phyloP scores from a whole-genome alignment of 2,888 invertebrate genomes.

The Harmothoe impar region DNA sequence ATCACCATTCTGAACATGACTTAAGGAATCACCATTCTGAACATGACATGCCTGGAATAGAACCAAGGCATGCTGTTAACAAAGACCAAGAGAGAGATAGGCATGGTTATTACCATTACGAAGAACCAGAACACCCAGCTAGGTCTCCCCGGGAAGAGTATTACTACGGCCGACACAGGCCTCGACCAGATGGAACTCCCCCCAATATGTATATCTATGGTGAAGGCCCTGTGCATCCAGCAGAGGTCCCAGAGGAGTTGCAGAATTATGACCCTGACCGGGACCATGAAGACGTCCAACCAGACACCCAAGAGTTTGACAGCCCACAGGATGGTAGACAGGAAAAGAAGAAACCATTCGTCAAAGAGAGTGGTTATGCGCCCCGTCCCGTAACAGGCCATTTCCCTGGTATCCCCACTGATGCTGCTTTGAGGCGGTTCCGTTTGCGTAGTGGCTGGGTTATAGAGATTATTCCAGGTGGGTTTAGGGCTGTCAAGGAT shows the following conservation, averaged over 20 bases:
- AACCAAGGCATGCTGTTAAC: not conserved
- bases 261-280: slow-evolving; percentile 33
- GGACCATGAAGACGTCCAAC: not conserved
- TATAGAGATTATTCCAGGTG: slow-evolving; percentile 53
- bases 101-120: slow-evolving; percentile 6
- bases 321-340: slow-evolving; percentile 7
- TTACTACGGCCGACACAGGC: slow-evolving; percentile 8
- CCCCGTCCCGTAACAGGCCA: not conserved
- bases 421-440: slow-evolving; percentile 45
- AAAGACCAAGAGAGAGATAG: not conserved
- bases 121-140: not conserved
- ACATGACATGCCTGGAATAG: not conserved
- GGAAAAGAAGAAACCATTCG: slow-evolving; percentile 39
- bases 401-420: slow-evolving; percentile 56
- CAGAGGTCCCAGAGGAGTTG: slow-evolving; percentile 41
- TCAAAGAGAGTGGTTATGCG: slow-evolving; percentile 23
- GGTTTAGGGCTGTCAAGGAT: slow-evolving; percentile 60
- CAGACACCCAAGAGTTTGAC: not conserved
- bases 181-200: not conserved
- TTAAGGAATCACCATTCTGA: not conserved
- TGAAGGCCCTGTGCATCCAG: slow-evolving; percentile 50
- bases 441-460: slow-evolving; percentile 62
- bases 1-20: not conserved
- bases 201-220: slow-evolving; percentile 52
- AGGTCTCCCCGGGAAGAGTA: slow-evolving; percentile 25